Base-by-base conservation (phyloP, 1,140 invertebrate genomes). In the Drosophila santomea region DNA sequence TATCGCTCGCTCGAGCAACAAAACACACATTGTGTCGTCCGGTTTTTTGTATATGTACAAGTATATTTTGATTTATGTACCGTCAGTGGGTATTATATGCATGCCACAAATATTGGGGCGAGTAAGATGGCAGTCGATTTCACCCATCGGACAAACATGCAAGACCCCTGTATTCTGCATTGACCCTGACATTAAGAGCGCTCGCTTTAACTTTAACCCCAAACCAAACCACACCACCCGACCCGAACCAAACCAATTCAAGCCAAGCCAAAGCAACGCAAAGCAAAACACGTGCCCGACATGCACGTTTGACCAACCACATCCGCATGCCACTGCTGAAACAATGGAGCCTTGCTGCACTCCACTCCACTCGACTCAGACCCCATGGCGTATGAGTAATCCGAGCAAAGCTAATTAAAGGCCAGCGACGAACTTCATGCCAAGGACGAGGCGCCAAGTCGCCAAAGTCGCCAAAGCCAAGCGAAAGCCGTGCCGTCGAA, bases 301-400 rank as follows among this genome's bases (percentile, higher is more conserved):
- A 86, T 88, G 82, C 82, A 86, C 83, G 83, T 86, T 88, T 86
- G 82, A 86, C 82, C 82, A 88, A 50, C 80, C 60, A 66, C 64
- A 55, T 73, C 67, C 54, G 66, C 44, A 71, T 60, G 64, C 75
- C 48, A 54, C 47, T 32, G 45, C 52, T 86, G 52, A 88, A 86
- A 85, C 83, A 85, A 88, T 86, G 45, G 73, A 35, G 35, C 43
- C 17, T 12, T 12, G 5, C n/a, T 8, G n/a, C n/a, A 7, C 15
- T 4, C 41, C n/a, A 25, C 23, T 8, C 11, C 6, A 28, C 6
- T 32, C 7, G 14, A 8, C 14, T n/a, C 35, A 51, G 54, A 52
- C 69, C 54, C 20, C 55, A 54, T 7, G 48, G 64, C 75, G 82
- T 88, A 83, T 86, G 82, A 88, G 83, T 86, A 88, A 86, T 86